Percentiles rank a stretch among this genome's conserved stretches.
Conservation (phyloP, 2,888 invertebrate genomes). For the Tipula confusa region DNA sequence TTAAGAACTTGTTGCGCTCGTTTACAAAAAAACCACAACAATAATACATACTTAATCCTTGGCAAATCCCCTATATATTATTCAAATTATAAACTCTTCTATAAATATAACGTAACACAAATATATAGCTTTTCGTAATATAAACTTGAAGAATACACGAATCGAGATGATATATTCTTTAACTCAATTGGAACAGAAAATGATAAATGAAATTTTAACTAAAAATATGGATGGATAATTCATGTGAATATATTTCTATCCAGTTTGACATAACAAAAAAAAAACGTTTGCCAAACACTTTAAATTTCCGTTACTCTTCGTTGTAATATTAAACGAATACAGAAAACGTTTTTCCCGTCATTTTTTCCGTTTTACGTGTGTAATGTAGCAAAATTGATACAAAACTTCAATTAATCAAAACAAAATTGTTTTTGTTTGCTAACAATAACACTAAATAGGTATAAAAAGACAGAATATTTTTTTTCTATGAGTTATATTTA, state of each 20-base stretch:
- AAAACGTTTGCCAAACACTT: neutral
- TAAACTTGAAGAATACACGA: neutral
- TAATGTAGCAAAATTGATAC: conserved; percentile 6
- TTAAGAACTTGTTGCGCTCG: conserved; percentile 20
- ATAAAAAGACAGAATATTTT: neutral
- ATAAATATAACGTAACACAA: neutral
- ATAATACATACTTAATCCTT: neutral
- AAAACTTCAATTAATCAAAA: neutral
- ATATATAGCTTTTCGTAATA: neutral
- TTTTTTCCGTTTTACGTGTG: neutral
- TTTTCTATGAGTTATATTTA: no score
- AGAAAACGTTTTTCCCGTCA: neutral
- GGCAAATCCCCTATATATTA: neutral
- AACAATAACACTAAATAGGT: neutral
- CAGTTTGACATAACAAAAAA: neutral
- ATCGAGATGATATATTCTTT: neutral
- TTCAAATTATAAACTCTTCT: neutral
- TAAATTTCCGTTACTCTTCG: neutral
- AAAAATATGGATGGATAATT: conserved; percentile 8
- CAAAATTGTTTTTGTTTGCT: neutral
- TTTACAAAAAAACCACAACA: neutral
- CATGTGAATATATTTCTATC: neutral
- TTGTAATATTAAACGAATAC: neutral
- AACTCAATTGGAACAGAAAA: neutral
- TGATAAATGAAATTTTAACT: conserved; percentile 3